Conservation (phyloP, 2,888 invertebrate genomes). For the Hoplodrina ambigua region DNA sequence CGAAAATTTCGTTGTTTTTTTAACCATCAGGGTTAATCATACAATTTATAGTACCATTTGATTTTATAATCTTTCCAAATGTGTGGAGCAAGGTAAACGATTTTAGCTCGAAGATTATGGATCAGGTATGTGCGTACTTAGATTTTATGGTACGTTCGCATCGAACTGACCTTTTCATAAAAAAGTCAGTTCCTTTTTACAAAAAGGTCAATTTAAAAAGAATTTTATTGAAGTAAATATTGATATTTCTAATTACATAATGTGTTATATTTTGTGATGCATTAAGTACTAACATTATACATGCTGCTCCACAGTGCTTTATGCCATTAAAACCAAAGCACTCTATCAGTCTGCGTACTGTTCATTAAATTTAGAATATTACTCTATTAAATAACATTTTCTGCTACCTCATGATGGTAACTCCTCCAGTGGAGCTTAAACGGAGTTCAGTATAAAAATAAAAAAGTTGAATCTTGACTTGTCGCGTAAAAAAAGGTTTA, state of each 20-base stretch:
- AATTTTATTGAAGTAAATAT: background rate
- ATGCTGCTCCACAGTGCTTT: background rate
- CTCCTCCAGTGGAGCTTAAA: too few relatives aligned
- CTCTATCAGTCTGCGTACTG: background rate
- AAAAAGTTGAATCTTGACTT: background rate
- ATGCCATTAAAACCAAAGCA: background rate
- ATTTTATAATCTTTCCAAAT: background rate
- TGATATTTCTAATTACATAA: too few relatives aligned
- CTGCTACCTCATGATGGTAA: too few relatives aligned
- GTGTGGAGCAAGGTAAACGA: background rate
- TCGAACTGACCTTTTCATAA: background rate
- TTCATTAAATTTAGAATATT: background rate
- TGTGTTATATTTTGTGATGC: too few relatives aligned
- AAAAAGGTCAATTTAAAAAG: background rate
- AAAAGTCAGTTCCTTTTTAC: background rate
- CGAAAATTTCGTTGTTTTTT: background rate
- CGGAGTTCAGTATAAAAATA: background rate
- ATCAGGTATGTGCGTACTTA: background rate
- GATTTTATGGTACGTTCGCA: conserved; percentile 13
- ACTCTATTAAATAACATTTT: too few relatives aligned
- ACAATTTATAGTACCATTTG: background rate
- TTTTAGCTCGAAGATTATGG: background rate
- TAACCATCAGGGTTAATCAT: background rate
- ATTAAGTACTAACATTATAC: background rate
- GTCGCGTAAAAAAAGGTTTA: conserved; percentile 1